Evolutionary conservation across 2,888 invertebrate species (phyloP).

Genomic region (Sisyra nigra): DNA sequence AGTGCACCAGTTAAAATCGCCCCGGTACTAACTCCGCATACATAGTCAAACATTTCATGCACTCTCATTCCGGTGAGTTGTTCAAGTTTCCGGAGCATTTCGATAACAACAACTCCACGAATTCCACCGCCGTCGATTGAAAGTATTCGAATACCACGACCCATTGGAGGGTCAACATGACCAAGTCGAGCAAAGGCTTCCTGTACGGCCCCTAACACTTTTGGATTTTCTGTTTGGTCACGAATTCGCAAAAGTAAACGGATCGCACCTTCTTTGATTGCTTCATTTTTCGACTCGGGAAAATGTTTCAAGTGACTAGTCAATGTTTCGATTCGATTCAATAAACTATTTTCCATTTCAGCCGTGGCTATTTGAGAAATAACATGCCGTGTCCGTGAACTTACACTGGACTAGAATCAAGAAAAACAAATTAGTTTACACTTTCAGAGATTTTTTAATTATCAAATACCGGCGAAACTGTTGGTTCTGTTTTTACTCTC

Average conservation of each 20-base stretch:
- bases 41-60: constrained; percentile 71
- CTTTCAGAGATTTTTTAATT: not conserved
- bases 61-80: constrained; percentile 46
- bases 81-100: constrained; percentile 66
- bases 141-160: constrained; percentile 62
- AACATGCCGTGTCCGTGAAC: constrained; percentile 48
- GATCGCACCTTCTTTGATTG: constrained; percentile 58
- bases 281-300: constrained; percentile 55
- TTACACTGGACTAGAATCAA: constrained; percentile 40
- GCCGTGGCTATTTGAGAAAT: constrained; percentile 43
- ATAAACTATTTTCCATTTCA: constrained; percentile 35
- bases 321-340: constrained; percentile 49
- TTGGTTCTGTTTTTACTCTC: constrained; percentile 2
- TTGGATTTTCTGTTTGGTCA: constrained; percentile 23
- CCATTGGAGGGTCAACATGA: constrained; percentile 46
- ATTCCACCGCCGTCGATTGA: constrained; percentile 86
- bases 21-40: constrained; percentile 72
- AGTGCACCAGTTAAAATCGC: constrained; percentile 63
- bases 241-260: constrained; percentile 42
- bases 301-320: constrained; percentile 55
- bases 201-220: constrained; percentile 22
- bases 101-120: constrained; percentile 71
- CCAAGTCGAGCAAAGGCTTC: constrained; percentile 55
- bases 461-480: constrained; percentile 19
- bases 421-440: constrained; percentile 13